Percentiles rank a stretch among this genome's conserved stretches.
These are phyloP conservation scores for Ooceraea biroi DNA, from an alignment of 1,140 invertebrate species.

Conservation along the genomic window DNA sequence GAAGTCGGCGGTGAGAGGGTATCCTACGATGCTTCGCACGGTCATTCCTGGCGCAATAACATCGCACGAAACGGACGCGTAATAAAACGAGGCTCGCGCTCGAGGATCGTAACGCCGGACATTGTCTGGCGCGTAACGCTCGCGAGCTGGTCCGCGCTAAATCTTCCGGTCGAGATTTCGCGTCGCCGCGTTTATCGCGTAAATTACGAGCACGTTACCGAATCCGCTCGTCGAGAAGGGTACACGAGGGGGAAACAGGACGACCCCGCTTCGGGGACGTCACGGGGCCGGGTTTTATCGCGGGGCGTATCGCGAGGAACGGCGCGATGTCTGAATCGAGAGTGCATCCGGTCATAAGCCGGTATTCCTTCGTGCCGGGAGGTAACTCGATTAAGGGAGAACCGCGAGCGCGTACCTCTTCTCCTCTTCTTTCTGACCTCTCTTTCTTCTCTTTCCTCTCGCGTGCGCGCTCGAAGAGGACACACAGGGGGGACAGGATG, in stretches of 20 bases:
- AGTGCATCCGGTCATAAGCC: constrained; percentile 74
- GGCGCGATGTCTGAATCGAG: constrained; percentile 67
- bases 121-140: constrained; percentile 38
- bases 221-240: constrained; percentile 43
- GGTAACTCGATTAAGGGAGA: constrained; percentile 76
- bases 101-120: not conserved
- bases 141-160: constrained; percentile 10
- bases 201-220: constrained; percentile 66
- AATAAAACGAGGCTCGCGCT: not conserved
- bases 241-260: not conserved
- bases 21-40: not conserved
- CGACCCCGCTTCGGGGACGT: constrained; percentile 30
- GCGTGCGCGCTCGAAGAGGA: not conserved
- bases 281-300: constrained; percentile 61
- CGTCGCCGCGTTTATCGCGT: constrained; percentile 55
- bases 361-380: constrained; percentile 58
- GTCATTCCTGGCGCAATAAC: constrained; percentile 34
- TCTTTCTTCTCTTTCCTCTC: not conserved
- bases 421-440: not conserved
- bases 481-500: not conserved
- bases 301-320: not conserved
- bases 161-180: constrained; percentile 35
- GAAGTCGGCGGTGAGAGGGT: not conserved
- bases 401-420: not conserved
- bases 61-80: constrained; percentile 11